Conservation (phyloP, 2,113 vertebrate species). For the Benitochromis conjunctus region DNA sequence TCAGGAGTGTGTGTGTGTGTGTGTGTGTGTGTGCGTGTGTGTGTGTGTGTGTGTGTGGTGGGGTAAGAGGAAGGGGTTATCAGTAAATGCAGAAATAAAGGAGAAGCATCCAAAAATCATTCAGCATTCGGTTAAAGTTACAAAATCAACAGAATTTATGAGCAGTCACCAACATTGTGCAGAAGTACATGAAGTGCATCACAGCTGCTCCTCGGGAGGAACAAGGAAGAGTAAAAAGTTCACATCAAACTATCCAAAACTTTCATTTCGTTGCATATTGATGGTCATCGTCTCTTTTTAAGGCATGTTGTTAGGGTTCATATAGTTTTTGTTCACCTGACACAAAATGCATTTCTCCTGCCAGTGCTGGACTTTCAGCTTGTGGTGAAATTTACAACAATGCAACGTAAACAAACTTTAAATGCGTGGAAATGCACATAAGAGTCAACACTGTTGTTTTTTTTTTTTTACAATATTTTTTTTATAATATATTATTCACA, state of each 20-base stretch:
- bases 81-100: not conserved
- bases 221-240: conserved; percentile 48
- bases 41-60: not conserved
- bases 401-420: conserved; percentile 37
- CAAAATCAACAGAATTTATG: conserved; percentile 57
- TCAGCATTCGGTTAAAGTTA: conserved; percentile 35
- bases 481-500: conserved; percentile 58
- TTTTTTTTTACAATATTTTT: conserved; percentile 37
- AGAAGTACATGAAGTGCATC: conserved; percentile 57
- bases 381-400: conserved; percentile 44
- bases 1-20: not conserved
- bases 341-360: not conserved
- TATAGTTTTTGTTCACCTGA: conserved; percentile 9
- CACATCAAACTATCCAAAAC: conserved; percentile 51
- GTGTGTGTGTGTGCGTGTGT: not conserved
- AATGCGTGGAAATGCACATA: conserved; percentile 40
- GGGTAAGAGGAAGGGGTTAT: not conserved
- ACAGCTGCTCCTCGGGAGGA: conserved; percentile 37
- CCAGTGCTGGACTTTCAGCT: conserved; percentile 5
- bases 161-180: conserved; percentile 57
- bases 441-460: conserved; percentile 38
- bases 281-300: conserved; percentile 50
- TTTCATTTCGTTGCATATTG: conserved; percentile 63
- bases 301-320: conserved; percentile 46
- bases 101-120: conserved; percentile 30